Evolutionary conservation across 2,888 invertebrate genomes (phyloP), one percentile per base, ranked within the genome.

Genomic region (Mythimna lalbum): DNA sequence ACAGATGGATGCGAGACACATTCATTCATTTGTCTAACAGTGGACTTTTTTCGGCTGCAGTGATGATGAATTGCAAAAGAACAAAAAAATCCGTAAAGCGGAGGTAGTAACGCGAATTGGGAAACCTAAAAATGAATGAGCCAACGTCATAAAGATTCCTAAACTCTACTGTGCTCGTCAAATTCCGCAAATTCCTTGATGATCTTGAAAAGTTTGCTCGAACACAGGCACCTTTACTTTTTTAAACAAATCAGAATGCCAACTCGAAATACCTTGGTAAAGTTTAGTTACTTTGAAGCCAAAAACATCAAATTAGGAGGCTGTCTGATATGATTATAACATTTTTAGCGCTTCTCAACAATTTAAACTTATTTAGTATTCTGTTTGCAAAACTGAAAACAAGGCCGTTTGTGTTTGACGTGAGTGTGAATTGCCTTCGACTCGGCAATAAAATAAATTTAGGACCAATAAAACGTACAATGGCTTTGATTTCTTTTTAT

Each of bases 401-500:
- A 73, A 43, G 12, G 69, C 69, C 72, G 63, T 75, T 73, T 69
- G 53, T 73, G 70, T 74, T 79, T 72, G 73, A 75, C 78, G 75
- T 63, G 65, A 77, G 73, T 52, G 76, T 60, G 69, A 84, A 85
- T 73, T 73, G 74, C 77, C 80, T 82, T 84, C 83, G 84, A 73
- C 86, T 80, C 76, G 83, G 86, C 81, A 86, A 83, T 93, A 89
- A 92, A 93, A 91, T 87, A 89, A 91, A 91, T 93, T 92, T 91
- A 92, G 87, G 86, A 77, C 86, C 90, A 87, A 90, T 93, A 93
- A 93, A 93, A 90, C 86, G 78, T 81, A 88, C 89, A 90, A 92
- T 89, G 78, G 89, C 91, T 90, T 93, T 91, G 92, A 93, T 93
- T 92, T 90, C 85, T 87, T 91, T 91, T 92, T 92, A 92, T 90